Evolutionary conservation across 2,797 vertebrate species (phyloP), one percentile per base, ranked within the genome.

Genomic region (Pempheris klunzingeri): DNA sequence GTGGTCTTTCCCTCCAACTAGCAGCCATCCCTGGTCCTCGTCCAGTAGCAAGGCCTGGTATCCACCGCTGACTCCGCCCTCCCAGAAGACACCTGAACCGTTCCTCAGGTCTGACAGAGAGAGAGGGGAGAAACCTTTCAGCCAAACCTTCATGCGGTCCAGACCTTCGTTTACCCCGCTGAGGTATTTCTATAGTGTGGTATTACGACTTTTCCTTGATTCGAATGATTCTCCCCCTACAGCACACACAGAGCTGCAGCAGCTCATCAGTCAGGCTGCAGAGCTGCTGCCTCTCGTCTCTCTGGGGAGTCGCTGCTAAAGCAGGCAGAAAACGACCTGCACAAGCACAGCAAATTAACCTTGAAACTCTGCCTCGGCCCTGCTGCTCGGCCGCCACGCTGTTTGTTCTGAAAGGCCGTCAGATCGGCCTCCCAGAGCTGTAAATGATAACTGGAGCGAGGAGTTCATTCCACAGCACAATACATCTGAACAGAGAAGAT

Each of bases 1-100:
- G 81, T 96, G 90, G 85, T 97, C 95, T 76, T 94, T 95, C 7
- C 95, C 96, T 46, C 96, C 96, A 0, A 93, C 95, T 92, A 97
- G 80, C 74, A 97, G 75, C 96, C 96, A 96, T 3, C 93, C 95
- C 7, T 91, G 93, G 64, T 97, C 95, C 87, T 97, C 96, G 66
- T 97, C 94, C 87, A 97, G 14, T 63, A 97, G 89, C 78, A 97
- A 78, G 1, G 91, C 80, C 71, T 96, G 92, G 84, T 96, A 95
- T 6, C 94, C 92, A 1, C 95, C 90, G 2, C 83, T 78, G 0
- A 90, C 82, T 10, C 88, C 94, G 0, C 82, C 91, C 43, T 83
- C 76, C 94, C 96, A 95, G 81, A 94, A 87, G 7, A 94, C 71
- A 0, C 32, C 92, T 2, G 94, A 95, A 26, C 92, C 86, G 88